Percentiles rank a stretch among this genome's conserved stretches.
These are phyloP conservation scores for Zygaena filipendulae DNA, from an alignment of 2,888 invertebrate genomes.

Conservation along the genomic window DNA sequence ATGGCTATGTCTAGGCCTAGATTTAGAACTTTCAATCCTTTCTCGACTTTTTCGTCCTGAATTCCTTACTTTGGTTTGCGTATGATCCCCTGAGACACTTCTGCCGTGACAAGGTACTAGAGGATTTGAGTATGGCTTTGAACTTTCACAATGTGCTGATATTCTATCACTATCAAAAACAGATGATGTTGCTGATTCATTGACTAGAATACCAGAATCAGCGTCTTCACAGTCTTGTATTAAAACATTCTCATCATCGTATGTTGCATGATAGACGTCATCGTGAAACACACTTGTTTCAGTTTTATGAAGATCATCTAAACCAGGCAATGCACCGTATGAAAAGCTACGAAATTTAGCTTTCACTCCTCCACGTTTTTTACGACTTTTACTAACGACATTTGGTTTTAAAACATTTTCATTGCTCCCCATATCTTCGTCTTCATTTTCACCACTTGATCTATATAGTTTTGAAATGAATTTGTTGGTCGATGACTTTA, in stretches of 20 bases:
- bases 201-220: slow-evolving; percentile 80
- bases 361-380: slow-evolving; percentile 51
- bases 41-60: slow-evolving; percentile 54
- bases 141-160: slow-evolving; percentile 63
- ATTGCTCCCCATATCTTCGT: slow-evolving; percentile 28
- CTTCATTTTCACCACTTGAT: slow-evolving; percentile 46
- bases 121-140: slow-evolving; percentile 51
- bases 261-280: slow-evolving; percentile 58
- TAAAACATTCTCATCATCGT: slow-evolving; percentile 64
- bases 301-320: slow-evolving; percentile 74
- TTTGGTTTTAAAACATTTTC: slow-evolving; percentile 39
- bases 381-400: slow-evolving; percentile 39
- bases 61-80: slow-evolving; percentile 38
- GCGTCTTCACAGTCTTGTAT: slow-evolving; percentile 75
- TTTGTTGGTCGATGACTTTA: slow-evolving; percentile 75
- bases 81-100: slow-evolving; percentile 62
- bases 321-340: slow-evolving; percentile 77
- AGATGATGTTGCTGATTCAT: slow-evolving; percentile 76
- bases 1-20: slow-evolving; percentile 49
- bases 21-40: slow-evolving; percentile 38
- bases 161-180: slow-evolving; percentile 69
- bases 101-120: slow-evolving; percentile 50
- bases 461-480: slow-evolving; percentile 76
- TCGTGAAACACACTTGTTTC: slow-evolving; percentile 73
- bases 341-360: slow-evolving; percentile 77